A percentile compares a stretch with the other conserved stretches of the same genome.
phyloP scores from a whole-genome alignment of 2,888 invertebrate species.

The Melanostoma scalare region DNA sequence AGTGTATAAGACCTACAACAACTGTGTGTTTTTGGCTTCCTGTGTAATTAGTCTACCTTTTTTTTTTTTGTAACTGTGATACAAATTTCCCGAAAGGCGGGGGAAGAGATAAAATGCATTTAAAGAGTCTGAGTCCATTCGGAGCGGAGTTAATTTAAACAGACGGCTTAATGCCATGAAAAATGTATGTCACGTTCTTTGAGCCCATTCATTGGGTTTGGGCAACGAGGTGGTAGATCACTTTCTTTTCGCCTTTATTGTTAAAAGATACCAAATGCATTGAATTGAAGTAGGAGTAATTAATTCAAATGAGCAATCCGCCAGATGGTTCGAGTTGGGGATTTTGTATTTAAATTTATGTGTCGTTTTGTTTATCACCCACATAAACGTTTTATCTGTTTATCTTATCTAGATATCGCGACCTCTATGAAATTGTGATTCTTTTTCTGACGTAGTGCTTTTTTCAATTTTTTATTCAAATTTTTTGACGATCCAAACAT shows the following conservation, averaged over 20 bases:
- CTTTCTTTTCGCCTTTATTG: conserved; percentile 65
- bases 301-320: conserved; percentile 38
- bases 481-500: conserved; percentile 38
- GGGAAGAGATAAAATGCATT: conserved; percentile 48
- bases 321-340: conserved; percentile 8
- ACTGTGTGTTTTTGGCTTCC: conserved; percentile 40
- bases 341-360: conserved; percentile 25
- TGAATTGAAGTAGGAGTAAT: conserved; percentile 34
- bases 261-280: conserved; percentile 16
- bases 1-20: conserved; percentile 31
- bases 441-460: conserved; percentile 6
- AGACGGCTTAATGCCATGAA: background rate
- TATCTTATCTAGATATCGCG: conserved; percentile 58
- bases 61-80: conserved; percentile 3
- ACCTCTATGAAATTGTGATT: conserved; percentile 22
- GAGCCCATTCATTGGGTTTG: conserved; percentile 43
- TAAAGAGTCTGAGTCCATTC: conserved; percentile 24
- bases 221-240: conserved; percentile 34
- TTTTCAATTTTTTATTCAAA: conserved; percentile 13
- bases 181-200: conserved; percentile 62
- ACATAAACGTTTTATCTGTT: conserved; percentile 45
- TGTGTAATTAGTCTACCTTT: conserved; percentile 32
- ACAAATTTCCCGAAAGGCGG: background rate
- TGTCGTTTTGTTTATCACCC: conserved; percentile 47
- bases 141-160: conserved; percentile 14